phyloP scores from a whole-genome alignment of 2,888 invertebrate species.

The Drosophila merina region DNA sequence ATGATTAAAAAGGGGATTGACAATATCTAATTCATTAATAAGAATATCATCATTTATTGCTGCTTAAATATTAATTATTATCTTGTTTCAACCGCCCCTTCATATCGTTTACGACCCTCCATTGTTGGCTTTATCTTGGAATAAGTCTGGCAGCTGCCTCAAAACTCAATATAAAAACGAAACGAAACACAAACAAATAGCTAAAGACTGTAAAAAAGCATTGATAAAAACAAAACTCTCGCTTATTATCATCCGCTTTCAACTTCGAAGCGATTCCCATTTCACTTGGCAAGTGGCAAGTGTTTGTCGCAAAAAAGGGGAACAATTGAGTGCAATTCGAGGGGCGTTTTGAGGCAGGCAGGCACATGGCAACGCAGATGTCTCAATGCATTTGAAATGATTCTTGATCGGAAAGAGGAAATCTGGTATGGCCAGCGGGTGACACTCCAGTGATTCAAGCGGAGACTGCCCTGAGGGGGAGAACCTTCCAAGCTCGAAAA shows the following conservation, averaged over 20 bases:
- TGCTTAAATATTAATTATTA: background rate
- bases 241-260: slow-evolving; percentile 9
- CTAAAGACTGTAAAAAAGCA: background rate
- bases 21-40: background rate
- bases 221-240: slow-evolving; percentile 18
- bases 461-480: background rate
- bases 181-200: background rate
- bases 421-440: background rate
- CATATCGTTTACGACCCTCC: slow-evolving; percentile 14
- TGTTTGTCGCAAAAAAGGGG: slow-evolving; percentile 18
- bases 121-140: slow-evolving; percentile 18
- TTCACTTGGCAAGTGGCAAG: slow-evolving; percentile 12
- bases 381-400: slow-evolving; percentile 5
- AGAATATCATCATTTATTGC: slow-evolving; percentile 4
- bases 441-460: slow-evolving; percentile 28
- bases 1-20: background rate
- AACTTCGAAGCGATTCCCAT: slow-evolving; percentile 6
- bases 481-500: background rate
- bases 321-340: slow-evolving; percentile 30
- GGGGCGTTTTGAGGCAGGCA: slow-evolving; percentile 41
- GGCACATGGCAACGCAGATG: slow-evolving; percentile 29
- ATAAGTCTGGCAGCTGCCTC: slow-evolving; percentile 4
- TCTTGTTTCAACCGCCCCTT: slow-evolving; percentile 10
- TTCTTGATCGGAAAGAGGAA: too few species aligned
- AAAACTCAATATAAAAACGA: background rate